These are phyloP conservation scores for Acleris literana DNA, from an alignment of 2,888 invertebrate genomes.

Conservation along the genomic window DNA sequence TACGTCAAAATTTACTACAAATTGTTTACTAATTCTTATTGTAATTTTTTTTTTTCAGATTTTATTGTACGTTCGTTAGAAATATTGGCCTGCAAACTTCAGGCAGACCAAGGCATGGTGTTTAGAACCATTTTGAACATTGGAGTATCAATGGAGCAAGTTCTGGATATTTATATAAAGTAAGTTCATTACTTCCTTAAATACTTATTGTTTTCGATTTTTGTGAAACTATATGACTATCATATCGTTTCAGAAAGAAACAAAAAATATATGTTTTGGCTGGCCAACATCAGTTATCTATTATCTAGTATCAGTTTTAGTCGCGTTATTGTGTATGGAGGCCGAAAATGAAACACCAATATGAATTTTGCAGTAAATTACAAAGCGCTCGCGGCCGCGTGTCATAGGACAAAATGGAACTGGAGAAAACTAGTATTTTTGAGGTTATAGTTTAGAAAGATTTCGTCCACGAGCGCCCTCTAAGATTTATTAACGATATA, in stretches of 20 bases:
- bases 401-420: conserved; percentile 10
- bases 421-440: too few species aligned
- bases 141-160: conserved; percentile 89
- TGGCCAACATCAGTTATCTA: too few species aligned
- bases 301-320: too few species aligned
- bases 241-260: too few species aligned
- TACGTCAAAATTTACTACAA: neutral
- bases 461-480: too few species aligned
- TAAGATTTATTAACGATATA: too few species aligned
- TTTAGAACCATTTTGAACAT: conserved; percentile 90
- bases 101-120: conserved; percentile 89
- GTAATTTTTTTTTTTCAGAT: conserved; percentile 78
- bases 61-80: conserved; percentile 92
- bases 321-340: too few species aligned
- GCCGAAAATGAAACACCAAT: neutral
- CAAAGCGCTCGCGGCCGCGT: conserved; percentile 39
- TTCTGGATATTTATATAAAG: conserved; percentile 93
- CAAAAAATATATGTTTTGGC: too few species aligned
- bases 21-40: too few species aligned
- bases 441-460: too few species aligned
- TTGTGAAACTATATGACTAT: too few species aligned
- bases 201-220: neutral
- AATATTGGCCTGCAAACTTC: conserved; percentile 88
- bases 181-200: conserved; percentile 56
- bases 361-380: neutral